Base-by-base conservation (phyloP, 2,888 invertebrate species). In the Platerodrilus igneus region DNA sequence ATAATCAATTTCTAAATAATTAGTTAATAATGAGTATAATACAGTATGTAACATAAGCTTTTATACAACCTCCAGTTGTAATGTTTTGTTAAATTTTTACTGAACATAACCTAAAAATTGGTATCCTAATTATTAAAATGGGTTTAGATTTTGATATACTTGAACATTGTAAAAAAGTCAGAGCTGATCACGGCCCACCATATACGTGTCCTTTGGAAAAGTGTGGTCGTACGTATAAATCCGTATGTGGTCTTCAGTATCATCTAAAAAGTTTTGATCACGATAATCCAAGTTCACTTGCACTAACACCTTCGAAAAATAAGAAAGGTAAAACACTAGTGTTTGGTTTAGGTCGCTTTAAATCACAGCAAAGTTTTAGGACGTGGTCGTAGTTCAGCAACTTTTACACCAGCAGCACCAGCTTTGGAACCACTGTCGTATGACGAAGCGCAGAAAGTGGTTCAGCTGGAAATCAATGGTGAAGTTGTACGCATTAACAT, bases 251-350 rank as follows among this genome's bases (percentile, higher is more conserved):
- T 1, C 74, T 92, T 52, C 88, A 89, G 60, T 88, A 87, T 64
- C 91, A 92, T 63, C 69, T 91, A 53, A 83, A 83, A 49, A 86
- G 87, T 64, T 87, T 81, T 66, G 88, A 91, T 64, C 89, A 91
- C 64, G 84, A 86, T 57, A 84, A 84, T 61, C 82, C 83, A 8
- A 77, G 78, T 41, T 78, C 82, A 29, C 68, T 74, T 28, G 77
- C 80, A 39, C 78, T 80, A 20, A 66, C 77, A 8, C 52, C 59
- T 52, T 77, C 78, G 32, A 75, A 76, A 56, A 73, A 79, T 26
- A 83, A 83, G 59, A 81, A 81, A 61, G 75, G 76, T 28, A 68
- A 16, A 15, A n/a, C n/a, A n/a, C n/a, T n/a, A n/a, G n/a, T n/a
- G n/a, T n/a, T n/a, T n/a, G n/a, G n/a, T 4, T 1, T 4, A 21